Base-by-base conservation (phyloP, 1,140 invertebrate genomes). In the Drosophila rhopaloa region DNA sequence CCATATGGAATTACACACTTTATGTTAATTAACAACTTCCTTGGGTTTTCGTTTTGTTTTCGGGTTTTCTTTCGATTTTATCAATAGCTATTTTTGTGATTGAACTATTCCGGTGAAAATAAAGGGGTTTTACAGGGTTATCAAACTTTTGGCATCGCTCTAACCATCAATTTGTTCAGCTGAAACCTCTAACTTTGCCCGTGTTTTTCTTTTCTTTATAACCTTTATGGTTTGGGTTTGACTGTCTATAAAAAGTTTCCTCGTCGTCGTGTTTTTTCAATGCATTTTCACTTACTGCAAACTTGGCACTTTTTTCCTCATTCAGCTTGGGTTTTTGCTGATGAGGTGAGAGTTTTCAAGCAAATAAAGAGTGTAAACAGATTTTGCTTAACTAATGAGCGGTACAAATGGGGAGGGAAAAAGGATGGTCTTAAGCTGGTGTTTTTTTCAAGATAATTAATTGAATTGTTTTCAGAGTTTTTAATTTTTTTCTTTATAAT, bases 251-350 rank as follows among this genome's bases (percentile, higher is more conserved):
- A 84, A 86, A 71, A 59, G 37, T 51, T 19, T 47, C 32, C 43
- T 35, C 59, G 24, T 35, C 59, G 24, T 55, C 35, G 16, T 16
- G 48, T 48, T 59, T 79, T 75, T 50, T 41, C 43, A 62, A 61
- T 83, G 72, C 61, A 84, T 73, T 84, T 84, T 85, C 78, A 85
- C 82, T 85, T 71, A 71, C 57, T 80, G 79, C 72, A 77, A 76
- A 77, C 65, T 65, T 76, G 51, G 60, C 55, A 68, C 61, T 67
- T 81, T 73, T 56, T 16, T 41, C 51, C 44, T n/a, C 16, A 27
- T 53, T 79, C 37, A 16, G 61, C 48, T 11, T 40, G 6, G 19
- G 16, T 35, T 55, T 68, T 41, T 78, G 74, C 47, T 50, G 41
- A 60, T 60, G 51, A 54, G 76, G 83, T 86, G 79, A 88, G 82